Evolutionary conservation across 1,140 invertebrate species (phyloP), one percentile per base, ranked within the genome.

Genomic region (Caenorhabditis remanei): DNA sequence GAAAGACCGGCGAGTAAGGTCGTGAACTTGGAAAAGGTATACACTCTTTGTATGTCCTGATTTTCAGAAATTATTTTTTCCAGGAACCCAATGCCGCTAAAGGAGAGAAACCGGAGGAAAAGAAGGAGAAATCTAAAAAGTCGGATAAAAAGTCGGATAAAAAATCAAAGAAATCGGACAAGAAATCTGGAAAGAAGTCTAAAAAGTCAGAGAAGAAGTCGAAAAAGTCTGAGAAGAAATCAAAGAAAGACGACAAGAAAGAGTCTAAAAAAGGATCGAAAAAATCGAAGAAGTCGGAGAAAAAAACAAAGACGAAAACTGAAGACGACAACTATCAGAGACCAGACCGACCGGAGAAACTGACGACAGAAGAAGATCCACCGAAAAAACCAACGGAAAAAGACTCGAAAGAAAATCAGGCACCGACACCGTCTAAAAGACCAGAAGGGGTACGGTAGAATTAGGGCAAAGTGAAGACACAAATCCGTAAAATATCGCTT

Each of bases 141-240:
- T 46, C 56, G 5, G 53, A 48, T 43, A 32, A 32, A 32, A 32
- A 32, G 2, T 32, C 32, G 32, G 75, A 48, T 5, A 41, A 65
- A 40, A 65, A 65, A 14, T 71, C 40, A 16, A 21, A 61, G 19
- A 61, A 61, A 61, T 61, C 56, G 8, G 32, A 32, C 1, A 32
- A 32, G 32, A 32, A 32, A 32, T 32, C 32, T 32, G 32, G 32
- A 32, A 61, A 61, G 56, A 9, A 53, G 16, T 53, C 50, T 11
- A 53, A 53, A 11, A 53, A 53, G 11, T 53, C 50, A 3, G 50
- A 61, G 65, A 43, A 71, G 19, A 46, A 83, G 21, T 56, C 50
- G n/a, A 83, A 53, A 14, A 83, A 58, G 14, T 46, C 56, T 2
- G 56, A 21, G 79, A 46, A 71, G 16, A 71, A 46, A 46, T 71